Conservation (phyloP, 2,113 vertebrate species). For the Osmerus eperlanus region DNA sequence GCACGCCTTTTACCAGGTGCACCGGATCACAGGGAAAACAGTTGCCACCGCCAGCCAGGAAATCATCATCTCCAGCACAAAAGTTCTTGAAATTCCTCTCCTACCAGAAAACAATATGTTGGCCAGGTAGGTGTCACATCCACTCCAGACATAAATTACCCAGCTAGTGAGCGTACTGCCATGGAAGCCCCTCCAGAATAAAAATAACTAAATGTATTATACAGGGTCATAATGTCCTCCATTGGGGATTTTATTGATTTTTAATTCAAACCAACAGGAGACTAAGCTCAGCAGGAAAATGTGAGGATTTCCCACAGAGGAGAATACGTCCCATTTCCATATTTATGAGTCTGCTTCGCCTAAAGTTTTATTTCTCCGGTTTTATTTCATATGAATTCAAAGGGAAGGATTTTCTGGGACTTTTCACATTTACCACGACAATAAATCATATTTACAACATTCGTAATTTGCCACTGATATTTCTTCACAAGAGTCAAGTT, state of each 20-base stretch:
- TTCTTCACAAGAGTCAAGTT: constrained; percentile 23
- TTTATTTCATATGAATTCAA: constrained; percentile 44
- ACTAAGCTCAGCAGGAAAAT: constrained; percentile 43
- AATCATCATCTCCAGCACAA: constrained; percentile 90
- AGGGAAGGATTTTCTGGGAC: constrained; percentile 25
- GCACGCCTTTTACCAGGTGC: constrained; percentile 98
- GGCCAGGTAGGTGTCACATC: constrained; percentile 80
- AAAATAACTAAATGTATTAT: constrained; percentile 36
- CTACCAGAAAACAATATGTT: constrained; percentile 97
- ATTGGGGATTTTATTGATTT: constrained; percentile 41
- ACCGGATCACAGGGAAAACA: constrained; percentile 97
- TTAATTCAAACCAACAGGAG: constrained; percentile 50
- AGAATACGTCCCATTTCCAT: constrained; percentile 36
- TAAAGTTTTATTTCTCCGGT: constrained; percentile 37
- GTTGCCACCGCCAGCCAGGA: constrained; percentile 97
- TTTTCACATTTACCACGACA: constrained; percentile 39
- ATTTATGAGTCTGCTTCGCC: constrained; percentile 39
- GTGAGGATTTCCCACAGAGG: constrained; percentile 38
- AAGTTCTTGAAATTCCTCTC: constrained; percentile 96
- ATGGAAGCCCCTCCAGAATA: constrained; percentile 32
- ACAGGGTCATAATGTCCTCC: constrained; percentile 44
- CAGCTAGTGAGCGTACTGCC: constrained; percentile 47
- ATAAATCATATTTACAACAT: constrained; percentile 50
- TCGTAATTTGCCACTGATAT: constrained; percentile 43
- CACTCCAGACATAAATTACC: constrained; percentile 41